Evolutionary conservation across 2,888 invertebrate species (phyloP), one percentile per base, ranked within the genome.

Genomic region (Baronia brevicornis): DNA sequence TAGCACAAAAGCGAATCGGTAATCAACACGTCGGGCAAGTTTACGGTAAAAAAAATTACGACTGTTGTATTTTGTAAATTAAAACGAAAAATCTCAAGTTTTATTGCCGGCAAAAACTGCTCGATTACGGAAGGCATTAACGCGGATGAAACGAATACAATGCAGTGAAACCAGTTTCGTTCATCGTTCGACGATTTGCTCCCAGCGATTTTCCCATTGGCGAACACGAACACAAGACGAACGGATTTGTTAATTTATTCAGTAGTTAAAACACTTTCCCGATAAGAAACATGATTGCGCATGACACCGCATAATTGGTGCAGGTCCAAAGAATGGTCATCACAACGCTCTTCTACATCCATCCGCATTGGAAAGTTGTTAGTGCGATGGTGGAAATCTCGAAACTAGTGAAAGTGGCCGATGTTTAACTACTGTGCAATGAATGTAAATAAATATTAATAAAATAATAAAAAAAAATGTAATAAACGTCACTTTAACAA

Each of bases 351-450:
- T 46, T 48, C 48, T 50, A 57, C 62, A 62, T n/a, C n/a, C 64
- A 65, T 69, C 57, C 60, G 60, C 68, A 71, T 75, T 80, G 75
- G 82, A 78, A 80, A 79, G 79, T 73, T 55, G 63, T 56, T 60
- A 60, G 60, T 50, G 56, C 58, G 64, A 61, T 68, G 66, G 73
- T 78, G 77, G 67, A 73, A 74, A 72, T 71, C 61, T 68, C 53
- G 34, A 43, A 53, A 38, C 45, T 30, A 52, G 64, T 59, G 67
- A 69, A 68, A 66, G 65, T 61, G 43, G 38, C 33, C 43, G 42
- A 46, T 51, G 47, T 45, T 49, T 43, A n/a, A 48, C 45, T 28
- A 28, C 39, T 40, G 41, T 35, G 34, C 30, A 38, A 42, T 45
- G 41, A 47, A 35, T 26, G 29, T 47, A 43, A 36, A 36, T 39